Conservation (phyloP, 1,140 invertebrate genomes). For the Copidosoma floridanum region DNA sequence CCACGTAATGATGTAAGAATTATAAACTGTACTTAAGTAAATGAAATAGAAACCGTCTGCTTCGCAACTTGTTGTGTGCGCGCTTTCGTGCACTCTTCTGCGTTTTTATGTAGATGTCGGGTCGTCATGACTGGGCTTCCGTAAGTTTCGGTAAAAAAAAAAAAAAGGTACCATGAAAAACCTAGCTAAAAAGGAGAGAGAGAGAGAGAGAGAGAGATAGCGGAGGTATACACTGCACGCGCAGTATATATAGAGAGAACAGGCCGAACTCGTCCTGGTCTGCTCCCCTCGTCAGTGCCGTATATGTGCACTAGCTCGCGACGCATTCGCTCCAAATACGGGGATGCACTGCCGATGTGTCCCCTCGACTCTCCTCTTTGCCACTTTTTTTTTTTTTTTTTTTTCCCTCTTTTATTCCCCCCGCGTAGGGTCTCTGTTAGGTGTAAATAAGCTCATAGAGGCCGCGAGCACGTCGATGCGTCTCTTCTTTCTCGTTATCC, state of each 20-base stretch:
- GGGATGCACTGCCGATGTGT: conserved; percentile 32
- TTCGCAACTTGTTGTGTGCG: too few species aligned
- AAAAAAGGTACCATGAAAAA: too few species aligned
- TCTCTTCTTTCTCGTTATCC: too few species aligned
- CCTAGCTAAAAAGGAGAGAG: conserved; percentile 2
- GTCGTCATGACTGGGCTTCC: too few species aligned
- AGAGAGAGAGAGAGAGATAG: background rate
- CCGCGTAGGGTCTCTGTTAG: background rate
- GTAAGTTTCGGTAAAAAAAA: too few species aligned
- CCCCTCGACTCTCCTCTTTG: background rate
- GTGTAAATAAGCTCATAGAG: conserved; percentile 22
- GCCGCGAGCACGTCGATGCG: too few species aligned
- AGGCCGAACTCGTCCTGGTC: conserved; percentile 35
- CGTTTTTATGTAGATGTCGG: too few species aligned
- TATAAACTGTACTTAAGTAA: too few species aligned
- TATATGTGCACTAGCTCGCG: conserved; percentile 41
- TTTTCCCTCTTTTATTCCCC: background rate
- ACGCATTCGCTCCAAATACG: conserved; percentile 43
- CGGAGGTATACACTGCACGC: background rate
- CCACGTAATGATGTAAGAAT: too few species aligned
- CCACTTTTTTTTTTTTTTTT: background rate
- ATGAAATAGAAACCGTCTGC: too few species aligned
- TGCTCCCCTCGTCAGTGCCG: conserved; percentile 41
- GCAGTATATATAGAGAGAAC: too few species aligned
- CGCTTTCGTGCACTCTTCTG: too few species aligned